Evolutionary conservation across 2,888 invertebrate genomes (phyloP), one percentile per base, ranked within the genome.

Genomic region (Steromphala cineraria): DNA sequence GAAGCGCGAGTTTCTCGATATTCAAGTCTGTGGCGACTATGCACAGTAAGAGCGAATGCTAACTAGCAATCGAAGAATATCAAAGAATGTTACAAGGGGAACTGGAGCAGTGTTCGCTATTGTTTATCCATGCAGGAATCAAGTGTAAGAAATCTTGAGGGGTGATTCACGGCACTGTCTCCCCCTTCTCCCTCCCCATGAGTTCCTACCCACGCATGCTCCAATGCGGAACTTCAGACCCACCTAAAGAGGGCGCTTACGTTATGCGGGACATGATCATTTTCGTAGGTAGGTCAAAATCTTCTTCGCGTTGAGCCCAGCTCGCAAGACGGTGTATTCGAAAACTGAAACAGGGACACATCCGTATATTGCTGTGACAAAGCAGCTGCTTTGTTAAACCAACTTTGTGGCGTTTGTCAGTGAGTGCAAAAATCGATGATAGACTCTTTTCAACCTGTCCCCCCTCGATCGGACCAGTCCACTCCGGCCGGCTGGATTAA

Each of bases 221-320:
- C 28, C 31, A 71, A 19, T 31, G 31, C 31, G 71, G 36, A 71
- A 36, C 36, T 10, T 36, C 71, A 71, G 21, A 56, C 31, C 71
- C 31, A 71, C 71, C 71, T 71, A 71, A 71, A 71, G 71, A 36
- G 71, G 40, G 71, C 40, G 71, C 71, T 71, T 71, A 71, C 71
- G 71, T 71, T 71, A 71, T 71, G 15, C 10, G 28, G 71, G 71
- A 36, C 40, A 17, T 17, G 71, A 10, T 24, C 40, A 36, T 40
- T 71, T 40, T 31, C 10, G 17, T 40, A 71, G 71, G 71, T 31
- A 36, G 71, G 36, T 36, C 71, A 19, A 46, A 46, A 46, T 46
- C 46, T 13, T 46, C 46, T 46, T 46, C 46, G 46, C 46, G 46
- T 46, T 46, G 13, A 46, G 1, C 46, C 5, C 46, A 46, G 13